phyloP scores from a whole-genome alignment of 2,113 vertebrate species.

The Rattus norvegicus region DNA sequence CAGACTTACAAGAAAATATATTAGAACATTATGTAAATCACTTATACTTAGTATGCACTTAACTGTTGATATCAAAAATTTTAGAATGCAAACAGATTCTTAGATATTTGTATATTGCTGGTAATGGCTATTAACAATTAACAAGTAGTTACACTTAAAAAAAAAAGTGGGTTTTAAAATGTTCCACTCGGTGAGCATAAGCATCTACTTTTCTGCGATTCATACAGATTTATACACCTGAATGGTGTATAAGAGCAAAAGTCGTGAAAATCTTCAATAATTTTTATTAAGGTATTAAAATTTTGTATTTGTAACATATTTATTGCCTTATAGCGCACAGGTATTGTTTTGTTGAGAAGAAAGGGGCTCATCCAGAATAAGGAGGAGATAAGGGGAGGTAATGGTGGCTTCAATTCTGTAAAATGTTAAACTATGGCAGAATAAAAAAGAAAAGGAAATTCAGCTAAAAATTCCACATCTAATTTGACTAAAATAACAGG shows the following conservation, averaged over 20 bases:
- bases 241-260: neutral
- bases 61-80: neutral
- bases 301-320: neutral
- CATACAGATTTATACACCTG: neutral
- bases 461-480: neutral
- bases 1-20: neutral
- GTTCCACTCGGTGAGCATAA: neutral
- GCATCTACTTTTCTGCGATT: neutral
- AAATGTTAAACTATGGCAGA: neutral
- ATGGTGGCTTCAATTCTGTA: neutral
- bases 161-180: neutral
- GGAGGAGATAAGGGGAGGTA: too few species aligned
- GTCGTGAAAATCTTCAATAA: neutral
- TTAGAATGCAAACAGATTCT: fast-evolving
- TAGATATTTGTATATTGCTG: neutral
- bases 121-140: neutral
- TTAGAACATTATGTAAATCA: neutral
- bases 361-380: fast-evolving
- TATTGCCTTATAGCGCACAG: neutral
- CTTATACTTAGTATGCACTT: neutral
- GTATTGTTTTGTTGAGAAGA: neutral
- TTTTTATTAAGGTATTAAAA: neutral
- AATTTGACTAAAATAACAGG: neutral
- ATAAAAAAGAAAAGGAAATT: neutral
- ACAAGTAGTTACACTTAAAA: neutral